Evolutionary conservation across 1,140 invertebrate genomes (phyloP).

Genomic region (Heliconius hewitsoni): DNA sequence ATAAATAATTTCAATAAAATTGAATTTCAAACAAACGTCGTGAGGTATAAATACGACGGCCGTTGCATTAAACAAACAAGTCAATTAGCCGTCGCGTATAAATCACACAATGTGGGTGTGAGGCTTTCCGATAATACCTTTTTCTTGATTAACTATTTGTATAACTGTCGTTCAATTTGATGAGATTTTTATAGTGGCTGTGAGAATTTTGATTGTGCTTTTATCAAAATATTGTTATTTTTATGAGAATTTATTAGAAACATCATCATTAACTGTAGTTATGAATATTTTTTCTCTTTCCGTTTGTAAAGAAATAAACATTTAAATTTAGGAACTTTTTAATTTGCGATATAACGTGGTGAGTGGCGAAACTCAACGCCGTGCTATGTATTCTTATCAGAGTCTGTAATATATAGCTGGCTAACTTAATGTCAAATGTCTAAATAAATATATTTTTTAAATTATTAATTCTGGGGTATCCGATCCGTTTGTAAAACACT

Average conservation of each 20-base stretch:
- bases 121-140: slow-evolving; percentile 38
- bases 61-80: slow-evolving; percentile 43
- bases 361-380: no score
- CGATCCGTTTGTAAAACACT: no score
- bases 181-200: slow-evolving; percentile 14
- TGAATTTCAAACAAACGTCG: slow-evolving; percentile 20
- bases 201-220: slow-evolving; percentile 5
- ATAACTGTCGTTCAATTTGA: slow-evolving; percentile 25
- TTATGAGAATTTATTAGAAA: not conserved
- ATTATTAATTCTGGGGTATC: no score
- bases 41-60: slow-evolving; percentile 23
- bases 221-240: slow-evolving; percentile 1
- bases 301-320: not conserved
- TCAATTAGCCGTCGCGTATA: slow-evolving; percentile 62
- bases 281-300: no score
- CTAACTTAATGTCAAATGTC: no score
- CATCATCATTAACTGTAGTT: no score
- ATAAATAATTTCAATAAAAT: no score
- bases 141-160: slow-evolving; percentile 39
- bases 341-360: no score
- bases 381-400: no score
- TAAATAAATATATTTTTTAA: no score
- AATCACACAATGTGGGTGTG: slow-evolving; percentile 60
- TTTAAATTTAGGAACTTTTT: no score
- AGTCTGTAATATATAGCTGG: no score